Conservation (phyloP, 2,113 vertebrate species). For the Scalopus aquaticus region DNA sequence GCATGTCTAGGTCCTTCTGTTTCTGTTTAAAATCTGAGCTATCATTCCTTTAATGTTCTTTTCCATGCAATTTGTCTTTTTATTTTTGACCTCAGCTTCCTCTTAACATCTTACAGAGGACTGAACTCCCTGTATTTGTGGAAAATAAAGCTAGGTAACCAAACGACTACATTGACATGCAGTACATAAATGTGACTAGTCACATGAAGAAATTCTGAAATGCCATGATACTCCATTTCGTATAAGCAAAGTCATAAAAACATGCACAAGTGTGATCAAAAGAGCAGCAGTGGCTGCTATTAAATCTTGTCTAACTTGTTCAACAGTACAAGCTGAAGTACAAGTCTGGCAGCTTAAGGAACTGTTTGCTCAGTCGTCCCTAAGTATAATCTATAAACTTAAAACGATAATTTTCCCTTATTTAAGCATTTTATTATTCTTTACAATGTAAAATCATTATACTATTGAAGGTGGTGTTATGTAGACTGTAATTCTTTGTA, state of each 20-base stretch:
- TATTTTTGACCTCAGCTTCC: constrained; percentile 15
- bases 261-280: background rate
- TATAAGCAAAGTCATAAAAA: constrained; percentile 43
- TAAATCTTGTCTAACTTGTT: background rate
- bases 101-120: background rate
- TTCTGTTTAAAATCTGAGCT: background rate
- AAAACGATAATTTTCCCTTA: background rate
- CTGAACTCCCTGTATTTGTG: background rate
- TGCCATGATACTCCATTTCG: background rate
- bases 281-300: background rate
- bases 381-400: background rate
- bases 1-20: background rate
- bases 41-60: background rate
- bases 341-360: constrained; percentile 4
- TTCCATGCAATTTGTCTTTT: background rate
- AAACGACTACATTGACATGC: background rate
- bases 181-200: constrained; percentile 2
- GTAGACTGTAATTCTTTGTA: background rate
- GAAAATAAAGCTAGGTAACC: constrained; percentile 19
- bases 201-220: constrained; percentile 22
- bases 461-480: background rate
- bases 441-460: background rate
- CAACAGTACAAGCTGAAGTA: background rate
- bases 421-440: constrained; percentile 20
- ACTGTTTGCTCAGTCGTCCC: background rate